Conservation (phyloP, 1,140 invertebrate genomes). For the Diabrotica virgifera region DNA sequence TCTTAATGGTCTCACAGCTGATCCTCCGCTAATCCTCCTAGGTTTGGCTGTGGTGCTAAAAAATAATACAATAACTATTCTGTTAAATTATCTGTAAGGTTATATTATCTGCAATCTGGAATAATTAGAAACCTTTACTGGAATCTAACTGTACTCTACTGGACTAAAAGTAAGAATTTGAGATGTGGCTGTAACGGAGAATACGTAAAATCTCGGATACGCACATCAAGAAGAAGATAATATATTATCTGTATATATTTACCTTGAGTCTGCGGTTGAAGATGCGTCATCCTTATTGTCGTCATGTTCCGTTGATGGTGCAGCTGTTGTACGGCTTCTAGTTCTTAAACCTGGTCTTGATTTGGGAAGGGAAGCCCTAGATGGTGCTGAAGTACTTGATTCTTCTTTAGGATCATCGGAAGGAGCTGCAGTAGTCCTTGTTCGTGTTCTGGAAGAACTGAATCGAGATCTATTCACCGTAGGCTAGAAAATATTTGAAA, state of each 20-base stretch:
- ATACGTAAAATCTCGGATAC: too few relatives aligned
- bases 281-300: constrained; percentile 21
- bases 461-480: constrained; percentile 33
- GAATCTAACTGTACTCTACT: too few relatives aligned
- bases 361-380: constrained; percentile 46
- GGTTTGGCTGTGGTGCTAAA: constrained; percentile 39
- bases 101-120: too few relatives aligned
- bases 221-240: not conserved
- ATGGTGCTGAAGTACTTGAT: constrained; percentile 32
- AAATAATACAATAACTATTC: constrained; percentile 9
- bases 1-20: constrained; percentile 51
- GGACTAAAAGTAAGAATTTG: too few relatives aligned
- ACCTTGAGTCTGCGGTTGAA: constrained; percentile 42
- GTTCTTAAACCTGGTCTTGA: constrained; percentile 54
- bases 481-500: constrained; percentile 12
- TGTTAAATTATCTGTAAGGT: too few relatives aligned
- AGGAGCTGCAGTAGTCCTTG: constrained; percentile 37
- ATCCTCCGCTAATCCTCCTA: constrained; percentile 38
- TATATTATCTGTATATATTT: not conserved
- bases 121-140: too few relatives aligned
- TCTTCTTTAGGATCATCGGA: constrained; percentile 28
- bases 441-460: constrained; percentile 31
- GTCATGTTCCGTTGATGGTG: constrained; percentile 28
- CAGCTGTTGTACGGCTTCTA: constrained; percentile 48
- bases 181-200: too few relatives aligned